Evolutionary conservation across 1,140 invertebrate genomes (phyloP).

Genomic region (Leucophenga varia): DNA sequence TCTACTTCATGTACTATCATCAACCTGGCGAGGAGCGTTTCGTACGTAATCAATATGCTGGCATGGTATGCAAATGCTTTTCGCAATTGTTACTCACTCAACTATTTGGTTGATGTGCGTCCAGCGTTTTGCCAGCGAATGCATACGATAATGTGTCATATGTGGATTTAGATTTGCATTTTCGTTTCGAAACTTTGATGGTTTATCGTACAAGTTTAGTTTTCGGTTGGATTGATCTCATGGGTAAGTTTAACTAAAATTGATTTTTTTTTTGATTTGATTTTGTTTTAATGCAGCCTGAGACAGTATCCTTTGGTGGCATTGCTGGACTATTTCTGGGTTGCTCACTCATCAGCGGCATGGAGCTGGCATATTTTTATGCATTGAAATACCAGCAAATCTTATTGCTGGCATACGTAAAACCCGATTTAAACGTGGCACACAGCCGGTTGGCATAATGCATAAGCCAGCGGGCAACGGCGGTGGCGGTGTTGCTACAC

Average conservation of each 20-base stretch:
- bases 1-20: conserved; percentile 29
- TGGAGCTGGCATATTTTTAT: conserved; percentile 74
- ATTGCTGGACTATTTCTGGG: conserved; percentile 75
- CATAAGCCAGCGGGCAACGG: no score
- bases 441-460: no score
- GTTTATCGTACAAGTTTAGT: conserved; percentile 49
- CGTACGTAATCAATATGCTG: conserved; percentile 33
- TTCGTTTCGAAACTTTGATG: conserved; percentile 46
- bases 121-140: conserved; percentile 42
- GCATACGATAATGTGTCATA: conserved; percentile 34
- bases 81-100: conserved; percentile 48
- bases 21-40: conserved; percentile 35
- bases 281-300: not conserved
- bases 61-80: conserved; percentile 50
- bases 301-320: conserved; percentile 69
- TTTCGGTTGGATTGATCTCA: conserved; percentile 50
- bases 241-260: conserved; percentile 37
- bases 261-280: no score
- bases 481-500: conserved; percentile 15
- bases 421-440: conserved; percentile 15
- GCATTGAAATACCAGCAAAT: conserved; percentile 54
- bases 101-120: conserved; percentile 46
- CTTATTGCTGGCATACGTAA: conserved; percentile 24
- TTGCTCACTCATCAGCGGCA: conserved; percentile 69
- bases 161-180: conserved; percentile 47